Evolutionary conservation across 2,888 invertebrate species (phyloP), one percentile per base, ranked within the genome.

Genomic region (Drosophila differens): DNA sequence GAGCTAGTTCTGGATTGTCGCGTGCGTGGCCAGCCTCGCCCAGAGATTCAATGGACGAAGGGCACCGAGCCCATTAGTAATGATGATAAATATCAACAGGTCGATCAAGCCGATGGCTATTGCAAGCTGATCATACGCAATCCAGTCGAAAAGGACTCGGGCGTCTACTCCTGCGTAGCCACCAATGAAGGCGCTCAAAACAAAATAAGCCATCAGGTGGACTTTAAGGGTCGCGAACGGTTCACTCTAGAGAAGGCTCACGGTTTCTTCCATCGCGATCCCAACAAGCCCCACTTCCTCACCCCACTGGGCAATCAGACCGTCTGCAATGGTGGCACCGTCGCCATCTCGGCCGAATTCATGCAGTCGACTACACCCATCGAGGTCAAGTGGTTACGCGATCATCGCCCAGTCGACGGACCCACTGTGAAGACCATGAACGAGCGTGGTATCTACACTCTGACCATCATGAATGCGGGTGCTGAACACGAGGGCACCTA

Each of bases 1-100:
- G 96, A 97, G 91, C 92, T 97, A 61, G 95, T 96, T 32, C 93
- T 97, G 77, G 97, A 97, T 93, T 97, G 97, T 90, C 95, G 96
- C 60, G 95, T 97, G 54, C 95, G 96, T 69, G 96, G 96, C 30
- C 95, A 96, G 83, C 97, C 97, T 19, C 94, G 95, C 5, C 97
- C 97, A 0, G 95, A 94, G 0, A 95, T 97, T 70, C 95, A 95
- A 41, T 98, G 97, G 97, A 93, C 95, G 76, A 97, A 96, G 91
- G 96, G 97, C 82, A 96, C 95, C 47, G 94, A 94, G 58, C 93
- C 94, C 16, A 92, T 97, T 16, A 88, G 87, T 16, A 91, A 92
- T 2, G 94, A 94, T 63, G 94, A 94, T 22, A 95, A 96, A 76
- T 96, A 95, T 91, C 94, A 95, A 75, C 95, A 96, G 57, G 95